Conservation (phyloP, 2,113 vertebrate species). For the Neofelis nebulosa region DNA sequence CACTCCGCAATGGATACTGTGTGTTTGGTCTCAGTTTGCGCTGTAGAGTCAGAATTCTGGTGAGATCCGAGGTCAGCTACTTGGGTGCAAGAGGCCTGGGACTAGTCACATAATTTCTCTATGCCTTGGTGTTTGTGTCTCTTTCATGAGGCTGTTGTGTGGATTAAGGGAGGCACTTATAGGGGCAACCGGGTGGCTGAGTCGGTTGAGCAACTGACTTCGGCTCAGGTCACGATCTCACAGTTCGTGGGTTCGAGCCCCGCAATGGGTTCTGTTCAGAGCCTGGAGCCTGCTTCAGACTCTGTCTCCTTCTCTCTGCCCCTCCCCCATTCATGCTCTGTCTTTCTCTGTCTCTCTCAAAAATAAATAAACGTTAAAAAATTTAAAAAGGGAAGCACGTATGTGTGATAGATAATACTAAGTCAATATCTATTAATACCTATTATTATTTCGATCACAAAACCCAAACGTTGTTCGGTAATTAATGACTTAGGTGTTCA, state of each 20-base stretch:
- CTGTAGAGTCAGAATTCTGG: neutral
- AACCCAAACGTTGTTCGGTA: neutral
- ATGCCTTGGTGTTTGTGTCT: accelerated
- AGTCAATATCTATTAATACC: neutral
- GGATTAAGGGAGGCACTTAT: neutral
- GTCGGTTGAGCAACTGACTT: too few species aligned
- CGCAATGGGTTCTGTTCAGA: too few species aligned
- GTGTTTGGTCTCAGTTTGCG: neutral
- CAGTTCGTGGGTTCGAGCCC: too few species aligned
- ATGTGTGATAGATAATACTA: too few species aligned
- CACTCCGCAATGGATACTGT: neutral
- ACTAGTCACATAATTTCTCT: neutral
- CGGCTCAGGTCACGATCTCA: too few species aligned
- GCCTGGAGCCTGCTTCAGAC: too few species aligned
- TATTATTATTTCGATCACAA: neutral
- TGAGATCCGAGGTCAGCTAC: neutral
- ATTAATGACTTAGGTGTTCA: neutral
- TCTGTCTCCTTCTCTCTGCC: too few species aligned
- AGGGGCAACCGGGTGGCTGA: too few species aligned
- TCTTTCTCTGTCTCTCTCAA: too few species aligned
- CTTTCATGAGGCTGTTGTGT: neutral
- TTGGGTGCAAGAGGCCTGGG: neutral
- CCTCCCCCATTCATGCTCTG: too few species aligned
- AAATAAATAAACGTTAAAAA: too few species aligned
- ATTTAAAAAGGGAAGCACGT: too few species aligned